Conservation (phyloP, 92 coral and sea anemone species). For the Epizoanthus ramosus region DNA sequence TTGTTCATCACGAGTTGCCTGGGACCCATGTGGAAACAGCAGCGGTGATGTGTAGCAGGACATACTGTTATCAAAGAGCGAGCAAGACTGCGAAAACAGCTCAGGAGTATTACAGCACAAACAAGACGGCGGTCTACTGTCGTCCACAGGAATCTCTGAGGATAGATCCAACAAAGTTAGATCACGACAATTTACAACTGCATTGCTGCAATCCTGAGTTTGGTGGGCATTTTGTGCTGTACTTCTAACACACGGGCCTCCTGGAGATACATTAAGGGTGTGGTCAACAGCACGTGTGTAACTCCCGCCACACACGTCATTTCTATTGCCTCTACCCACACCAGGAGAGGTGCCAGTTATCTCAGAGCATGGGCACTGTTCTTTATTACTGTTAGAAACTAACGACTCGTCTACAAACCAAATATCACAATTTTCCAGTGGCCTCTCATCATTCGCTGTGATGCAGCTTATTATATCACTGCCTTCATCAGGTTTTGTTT, state of each 20-base stretch:
- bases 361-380: not conserved
- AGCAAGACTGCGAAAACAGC: slow-evolving; percentile 12
- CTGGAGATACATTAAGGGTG: not conserved
- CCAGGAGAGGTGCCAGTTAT: not conserved
- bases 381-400: not conserved
- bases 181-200: not conserved
- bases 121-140: not conserved
- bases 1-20: not conserved
- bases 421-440: not conserved
- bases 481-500: not conserved
- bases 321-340: not conserved
- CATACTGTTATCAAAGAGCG: slow-evolving; percentile 16
- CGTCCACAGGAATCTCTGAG: not conserved
- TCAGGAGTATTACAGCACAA: not conserved
- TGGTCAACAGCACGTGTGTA: not conserved
- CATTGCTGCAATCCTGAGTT: not conserved
- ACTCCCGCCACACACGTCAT: not conserved
- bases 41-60: slow-evolving; percentile 3
- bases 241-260: not conserved
- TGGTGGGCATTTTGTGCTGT: not conserved
- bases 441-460: not conserved
- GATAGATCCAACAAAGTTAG: no score
- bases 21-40: not conserved
- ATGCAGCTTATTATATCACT: not conserved
- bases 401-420: not conserved